Percentiles rank a stretch among this genome's conserved stretches.
Evolutionary conservation across 2,113 vertebrate species (phyloP).

Genomic region (Aleadryas rufinucha): DNA sequence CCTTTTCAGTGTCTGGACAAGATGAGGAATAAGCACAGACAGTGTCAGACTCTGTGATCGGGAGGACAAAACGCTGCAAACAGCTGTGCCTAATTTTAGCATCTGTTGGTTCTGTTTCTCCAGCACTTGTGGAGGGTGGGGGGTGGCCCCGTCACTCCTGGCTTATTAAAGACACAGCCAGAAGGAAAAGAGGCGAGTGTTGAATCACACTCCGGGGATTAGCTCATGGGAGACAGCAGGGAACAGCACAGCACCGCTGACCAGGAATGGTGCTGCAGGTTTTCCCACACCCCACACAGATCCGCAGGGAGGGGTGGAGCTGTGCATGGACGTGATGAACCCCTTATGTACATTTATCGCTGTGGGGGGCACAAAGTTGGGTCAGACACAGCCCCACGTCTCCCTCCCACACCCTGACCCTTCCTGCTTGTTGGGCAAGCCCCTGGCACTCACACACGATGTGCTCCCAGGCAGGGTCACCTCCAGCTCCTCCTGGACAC

Average conservation of each 20-base stretch:
- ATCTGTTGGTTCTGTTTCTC: conserved; percentile 38
- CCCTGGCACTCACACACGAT: accelerated
- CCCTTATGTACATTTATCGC: accelerated
- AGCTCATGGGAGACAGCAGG: background rate
- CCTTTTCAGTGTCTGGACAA: conserved; percentile 36
- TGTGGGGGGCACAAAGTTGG: accelerated
- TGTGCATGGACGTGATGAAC: accelerated
- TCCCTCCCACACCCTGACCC: background rate
- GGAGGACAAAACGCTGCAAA: conserved; percentile 50
- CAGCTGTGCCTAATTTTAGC: conserved; percentile 41
- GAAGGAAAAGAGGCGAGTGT: background rate
- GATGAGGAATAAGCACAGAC: conserved; percentile 28
- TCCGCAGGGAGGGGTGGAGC: accelerated
- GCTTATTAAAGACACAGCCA: conserved; percentile 19
- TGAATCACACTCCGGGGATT: background rate
- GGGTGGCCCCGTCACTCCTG: background rate
- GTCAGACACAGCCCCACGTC: background rate
- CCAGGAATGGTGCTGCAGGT: accelerated
- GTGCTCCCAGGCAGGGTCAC: no score
- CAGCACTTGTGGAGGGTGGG: background rate
- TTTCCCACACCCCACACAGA: accelerated
- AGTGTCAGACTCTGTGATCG: background rate
- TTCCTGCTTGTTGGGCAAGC: background rate
- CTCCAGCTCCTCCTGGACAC: accelerated
- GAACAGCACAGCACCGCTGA: accelerated